Evolutionary conservation across 1,140 invertebrate species (phyloP).

Genomic region (Caenorhabditis inopinata): DNA sequence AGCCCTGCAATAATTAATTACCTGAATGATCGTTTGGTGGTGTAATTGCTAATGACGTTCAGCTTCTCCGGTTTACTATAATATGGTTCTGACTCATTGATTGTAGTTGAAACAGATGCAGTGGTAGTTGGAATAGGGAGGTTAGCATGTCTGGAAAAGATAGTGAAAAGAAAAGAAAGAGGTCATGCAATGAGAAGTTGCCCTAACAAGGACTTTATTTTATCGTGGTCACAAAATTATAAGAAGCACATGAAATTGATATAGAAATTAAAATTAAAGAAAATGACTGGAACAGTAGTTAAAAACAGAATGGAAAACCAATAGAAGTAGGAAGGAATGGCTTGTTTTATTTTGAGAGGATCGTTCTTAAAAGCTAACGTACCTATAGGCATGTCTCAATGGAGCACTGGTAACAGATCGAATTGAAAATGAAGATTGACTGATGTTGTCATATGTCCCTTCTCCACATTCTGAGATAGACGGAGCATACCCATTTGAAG

Average conservation of each 20-base stretch:
- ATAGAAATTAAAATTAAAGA: neutral
- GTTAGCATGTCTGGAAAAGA: constrained; percentile 20
- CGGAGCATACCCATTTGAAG: constrained; percentile 36
- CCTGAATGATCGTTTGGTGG: constrained; percentile 39
- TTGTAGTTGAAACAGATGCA: constrained; percentile 1
- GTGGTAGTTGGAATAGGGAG: constrained; percentile 30
- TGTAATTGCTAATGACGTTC: neutral
- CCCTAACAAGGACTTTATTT: too few species aligned
- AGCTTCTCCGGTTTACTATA: constrained; percentile 19
- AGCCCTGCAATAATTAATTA: neutral
- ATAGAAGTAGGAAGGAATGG: constrained; percentile 25
- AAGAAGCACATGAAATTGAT: too few species aligned
- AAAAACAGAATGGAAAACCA: neutral
- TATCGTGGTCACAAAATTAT: too few species aligned
- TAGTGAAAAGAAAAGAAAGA: constrained; percentile 25
- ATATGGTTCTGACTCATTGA: constrained; percentile 24
- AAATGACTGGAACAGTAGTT: neutral
- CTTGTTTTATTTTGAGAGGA: constrained; percentile 19
- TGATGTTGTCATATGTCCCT: constrained; percentile 51
- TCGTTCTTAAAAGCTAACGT: neutral
- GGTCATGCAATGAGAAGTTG: neutral
- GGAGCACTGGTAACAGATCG: constrained; percentile 41
- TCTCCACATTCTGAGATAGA: constrained; percentile 35
- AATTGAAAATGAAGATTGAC: constrained; percentile 55
- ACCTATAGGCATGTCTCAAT: constrained; percentile 31